phyloP scores from a whole-genome alignment of 2,888 invertebrate genomes.

The Apotomis turbidana region DNA sequence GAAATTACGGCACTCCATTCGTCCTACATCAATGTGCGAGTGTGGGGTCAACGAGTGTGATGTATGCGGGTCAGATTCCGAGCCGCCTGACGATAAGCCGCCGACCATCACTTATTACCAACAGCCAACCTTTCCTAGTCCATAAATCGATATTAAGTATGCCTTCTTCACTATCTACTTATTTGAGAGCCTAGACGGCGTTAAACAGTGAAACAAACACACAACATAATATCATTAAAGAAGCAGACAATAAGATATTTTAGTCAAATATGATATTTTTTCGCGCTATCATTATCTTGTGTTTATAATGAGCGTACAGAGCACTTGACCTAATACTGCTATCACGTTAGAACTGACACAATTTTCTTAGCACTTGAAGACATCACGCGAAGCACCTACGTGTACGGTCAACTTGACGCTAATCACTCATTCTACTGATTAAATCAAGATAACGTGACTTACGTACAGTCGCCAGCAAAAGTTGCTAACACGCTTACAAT shows the following conservation, averaged over 20 bases:
- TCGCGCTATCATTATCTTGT: conserved; percentile 66
- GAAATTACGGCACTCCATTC: conserved; percentile 90
- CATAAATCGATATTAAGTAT: conserved; percentile 28
- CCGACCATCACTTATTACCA: conserved; percentile 70
- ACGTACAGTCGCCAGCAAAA: conserved; percentile 6
- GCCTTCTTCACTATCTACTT: conserved; percentile 34
- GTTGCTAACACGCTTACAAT: no score
- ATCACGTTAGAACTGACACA: conserved; percentile 50
- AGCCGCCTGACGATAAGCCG: conserved; percentile 73
- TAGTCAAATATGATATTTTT: conserved; percentile 63
- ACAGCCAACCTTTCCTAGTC: conserved; percentile 41
- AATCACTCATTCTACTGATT: conserved; percentile 44
- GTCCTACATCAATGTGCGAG: conserved; percentile 89
- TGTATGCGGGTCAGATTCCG: conserved; percentile 77
- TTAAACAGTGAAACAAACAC: conserved; percentile 45
- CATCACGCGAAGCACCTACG: conserved; percentile 22
- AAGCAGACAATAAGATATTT: conserved; percentile 51
- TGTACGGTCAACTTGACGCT: conserved; percentile 34
- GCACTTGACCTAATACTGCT: conserved; percentile 66
- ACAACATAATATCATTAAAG: background rate
- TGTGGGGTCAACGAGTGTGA: conserved; percentile 92
- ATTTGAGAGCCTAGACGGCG: conserved; percentile 11
- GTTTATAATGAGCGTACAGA: conserved; percentile 56
- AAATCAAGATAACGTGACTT: conserved; percentile 39
- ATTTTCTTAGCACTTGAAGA: conserved; percentile 33